Conservation (phyloP, 2,888 invertebrate species). For the Cantharis rufa region DNA sequence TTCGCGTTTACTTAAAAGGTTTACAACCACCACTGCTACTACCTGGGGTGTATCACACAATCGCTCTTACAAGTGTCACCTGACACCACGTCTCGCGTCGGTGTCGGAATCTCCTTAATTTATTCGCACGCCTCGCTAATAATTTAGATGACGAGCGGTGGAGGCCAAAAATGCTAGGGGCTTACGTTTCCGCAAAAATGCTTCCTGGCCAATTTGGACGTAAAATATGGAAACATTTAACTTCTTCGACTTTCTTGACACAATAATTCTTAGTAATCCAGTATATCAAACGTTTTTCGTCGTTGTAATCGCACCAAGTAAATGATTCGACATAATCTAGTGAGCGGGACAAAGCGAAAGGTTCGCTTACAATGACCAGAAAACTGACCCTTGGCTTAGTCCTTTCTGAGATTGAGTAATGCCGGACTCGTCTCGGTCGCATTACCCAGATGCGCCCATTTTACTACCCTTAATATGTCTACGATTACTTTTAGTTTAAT, state of each 20-base stretch:
- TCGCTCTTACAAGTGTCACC: neutral
- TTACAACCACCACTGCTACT: neutral
- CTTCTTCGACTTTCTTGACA: slow-evolving; percentile 18
- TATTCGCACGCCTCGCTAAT: neutral
- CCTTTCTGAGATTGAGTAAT: slow-evolving; percentile 40
- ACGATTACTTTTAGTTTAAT: slow-evolving; percentile 23
- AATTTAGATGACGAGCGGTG: neutral
- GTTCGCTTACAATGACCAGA: slow-evolving; percentile 45
- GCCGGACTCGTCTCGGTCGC: slow-evolving; percentile 35
- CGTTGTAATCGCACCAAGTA: slow-evolving; percentile 54
- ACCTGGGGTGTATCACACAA: neutral
- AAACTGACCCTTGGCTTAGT: slow-evolving; percentile 37
- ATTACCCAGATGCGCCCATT: slow-evolving; percentile 37
- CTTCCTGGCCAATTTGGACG: neutral
- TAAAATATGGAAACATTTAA: slow-evolving; percentile 28
- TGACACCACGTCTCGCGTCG: neutral
- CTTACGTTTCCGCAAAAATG: slow-evolving; percentile 1
- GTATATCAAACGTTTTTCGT: slow-evolving; percentile 54
- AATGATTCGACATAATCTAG: slow-evolving; percentile 56
- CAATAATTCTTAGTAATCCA: slow-evolving; percentile 38
- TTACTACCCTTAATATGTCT: slow-evolving; percentile 23
- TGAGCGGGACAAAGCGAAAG: slow-evolving; percentile 38
- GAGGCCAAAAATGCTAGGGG: neutral
- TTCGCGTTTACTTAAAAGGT: neutral
- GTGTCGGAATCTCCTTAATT: neutral